Percentiles rank a stretch among this genome's conserved stretches.
Conservation (phyloP, 2,888 invertebrate genomes). For the Megastigmus dorsalis region DNA sequence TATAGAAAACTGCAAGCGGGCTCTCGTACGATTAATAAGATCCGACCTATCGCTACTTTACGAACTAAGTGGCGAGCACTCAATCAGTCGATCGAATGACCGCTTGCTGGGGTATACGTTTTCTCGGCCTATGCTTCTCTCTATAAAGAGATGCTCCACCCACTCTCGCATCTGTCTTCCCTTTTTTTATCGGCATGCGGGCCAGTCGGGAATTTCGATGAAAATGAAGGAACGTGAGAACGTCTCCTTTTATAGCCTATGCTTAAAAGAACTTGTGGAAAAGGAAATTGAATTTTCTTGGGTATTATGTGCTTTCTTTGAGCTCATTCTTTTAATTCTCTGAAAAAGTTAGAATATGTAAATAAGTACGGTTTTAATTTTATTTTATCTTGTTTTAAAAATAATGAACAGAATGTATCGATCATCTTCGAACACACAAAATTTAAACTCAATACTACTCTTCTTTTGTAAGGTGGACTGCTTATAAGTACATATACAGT, state of each 20-base stretch:
- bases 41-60: not conserved
- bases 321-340: too few relatives aligned
- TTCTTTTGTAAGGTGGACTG: too few relatives aligned
- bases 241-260: not conserved
- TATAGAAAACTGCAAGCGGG: constrained; percentile 29
- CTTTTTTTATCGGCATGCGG: constrained; percentile 35
- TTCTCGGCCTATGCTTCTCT: not conserved
- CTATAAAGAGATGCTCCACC: not conserved
- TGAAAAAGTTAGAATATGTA: too few relatives aligned
- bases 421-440: too few relatives aligned
- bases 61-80: constrained; percentile 33
- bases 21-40: constrained; percentile 33
- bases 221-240: constrained; percentile 28
- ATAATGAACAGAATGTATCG: too few relatives aligned
- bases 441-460: too few relatives aligned
- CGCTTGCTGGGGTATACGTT: constrained; percentile 1
- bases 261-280: too few relatives aligned
- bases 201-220: not conserved
- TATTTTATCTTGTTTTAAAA: too few relatives aligned
- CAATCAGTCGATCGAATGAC: constrained; percentile 32
- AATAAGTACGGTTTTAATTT: too few relatives aligned
- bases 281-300: too few relatives aligned
- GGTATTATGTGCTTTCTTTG: too few relatives aligned
- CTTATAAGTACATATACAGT: too few relatives aligned
- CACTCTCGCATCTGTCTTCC: not conserved